Percentiles rank a stretch among this genome's conserved stretches.
phyloP scores from a whole-genome alignment of 2,113 vertebrate species.

The Chelonoidis abingdonii region DNA sequence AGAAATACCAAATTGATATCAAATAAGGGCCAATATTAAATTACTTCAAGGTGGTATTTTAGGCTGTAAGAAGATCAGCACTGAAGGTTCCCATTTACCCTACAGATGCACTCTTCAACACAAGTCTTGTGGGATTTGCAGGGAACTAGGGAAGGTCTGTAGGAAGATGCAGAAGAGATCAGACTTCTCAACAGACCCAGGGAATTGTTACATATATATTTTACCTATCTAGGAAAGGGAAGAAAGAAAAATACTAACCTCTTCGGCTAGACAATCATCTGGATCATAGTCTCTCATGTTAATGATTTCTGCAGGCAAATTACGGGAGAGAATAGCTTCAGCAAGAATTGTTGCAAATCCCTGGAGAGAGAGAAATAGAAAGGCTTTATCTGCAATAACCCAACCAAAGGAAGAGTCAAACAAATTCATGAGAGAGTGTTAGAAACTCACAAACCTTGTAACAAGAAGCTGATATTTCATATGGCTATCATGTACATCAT shows the following conservation, averaged over 20 bases:
- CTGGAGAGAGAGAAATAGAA: slow-evolving; percentile 62
- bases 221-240: neutral
- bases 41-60: neutral
- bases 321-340: slow-evolving; percentile 76
- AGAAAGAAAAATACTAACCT: slow-evolving; percentile 79
- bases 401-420: accelerated
- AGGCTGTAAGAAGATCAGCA: neutral
- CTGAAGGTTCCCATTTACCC: neutral
- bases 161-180: neutral
- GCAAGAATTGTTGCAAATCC: slow-evolving; percentile 86
- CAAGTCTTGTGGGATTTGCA: neutral
- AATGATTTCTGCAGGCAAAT: slow-evolving; percentile 81
- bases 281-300: slow-evolving; percentile 92
- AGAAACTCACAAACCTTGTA: neutral
- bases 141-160: neutral
- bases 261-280: slow-evolving; percentile 89
- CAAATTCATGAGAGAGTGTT: neutral
- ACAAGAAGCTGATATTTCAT: neutral
- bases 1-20: neutral
- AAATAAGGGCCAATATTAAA: neutral
- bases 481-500: neutral
- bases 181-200: neutral
- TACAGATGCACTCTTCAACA: neutral
- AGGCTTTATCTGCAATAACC: neutral
- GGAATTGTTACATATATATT: neutral